A percentile compares a stretch with the other conserved stretches of the same genome.
These are phyloP conservation scores for Holothuria leucospilota DNA, from an alignment of 53 echinoderm and acorn worm species.

Conservation along the genomic window DNA sequence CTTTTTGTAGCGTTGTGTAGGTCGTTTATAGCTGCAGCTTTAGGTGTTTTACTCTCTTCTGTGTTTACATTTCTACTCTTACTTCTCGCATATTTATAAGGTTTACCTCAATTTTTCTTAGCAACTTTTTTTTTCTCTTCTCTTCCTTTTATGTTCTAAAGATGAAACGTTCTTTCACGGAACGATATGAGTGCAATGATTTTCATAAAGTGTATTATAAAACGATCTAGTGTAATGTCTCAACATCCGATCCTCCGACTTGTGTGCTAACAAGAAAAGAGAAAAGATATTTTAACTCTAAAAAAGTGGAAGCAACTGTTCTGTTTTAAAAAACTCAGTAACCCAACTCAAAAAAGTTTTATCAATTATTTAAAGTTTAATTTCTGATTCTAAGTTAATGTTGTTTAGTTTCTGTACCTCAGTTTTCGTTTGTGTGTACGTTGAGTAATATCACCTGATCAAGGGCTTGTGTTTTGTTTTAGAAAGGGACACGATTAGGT, in stretches of 20 bases:
- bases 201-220: conserved; percentile 37
- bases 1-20: background rate
- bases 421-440: too few species aligned
- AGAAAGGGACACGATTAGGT: too few species aligned
- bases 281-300: conserved; percentile 21
- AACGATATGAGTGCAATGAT: conserved; percentile 29
- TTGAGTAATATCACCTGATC: too few species aligned
- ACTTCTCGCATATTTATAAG: conserved; percentile 40
- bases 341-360: too few species aligned
- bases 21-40: background rate
- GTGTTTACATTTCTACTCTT: background rate
- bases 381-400: too few species aligned
- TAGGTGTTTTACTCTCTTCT: conserved; percentile 13
- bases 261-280: conserved; percentile 37
- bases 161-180: too few species aligned
- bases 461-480: too few species aligned
- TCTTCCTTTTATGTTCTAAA: background rate
- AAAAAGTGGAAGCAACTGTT: conserved; percentile 10
- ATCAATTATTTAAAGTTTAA: too few species aligned
- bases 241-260: conserved; percentile 24
- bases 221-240: conserved; percentile 26
- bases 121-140: conserved; percentile 7
- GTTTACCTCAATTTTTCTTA: conserved; percentile 45
- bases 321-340: background rate
- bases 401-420: too few species aligned